Conservation (phyloP, 2,113 vertebrate genomes). For the Hemiprocne comata region DNA sequence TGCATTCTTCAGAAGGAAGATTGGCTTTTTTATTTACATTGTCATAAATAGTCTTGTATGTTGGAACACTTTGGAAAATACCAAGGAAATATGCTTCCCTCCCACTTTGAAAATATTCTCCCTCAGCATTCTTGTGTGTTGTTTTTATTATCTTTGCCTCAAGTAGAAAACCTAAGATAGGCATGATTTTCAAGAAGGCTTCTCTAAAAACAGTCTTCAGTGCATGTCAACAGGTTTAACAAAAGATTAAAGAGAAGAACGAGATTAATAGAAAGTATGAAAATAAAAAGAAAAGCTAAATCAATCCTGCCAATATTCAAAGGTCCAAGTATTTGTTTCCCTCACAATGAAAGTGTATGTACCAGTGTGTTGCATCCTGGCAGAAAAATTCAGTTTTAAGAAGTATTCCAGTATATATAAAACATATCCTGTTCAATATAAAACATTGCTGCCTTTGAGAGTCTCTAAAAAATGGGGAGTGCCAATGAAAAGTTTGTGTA, state of each 20-base stretch:
- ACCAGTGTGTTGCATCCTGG: not conserved
- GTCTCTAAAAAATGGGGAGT: not conserved
- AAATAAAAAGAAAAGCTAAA: not conserved
- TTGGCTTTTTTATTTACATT: slow-evolving; percentile 61
- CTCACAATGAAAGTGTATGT: not conserved
- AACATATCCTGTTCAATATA: not conserved
- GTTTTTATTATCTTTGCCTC: slow-evolving; percentile 2
- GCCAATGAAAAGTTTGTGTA: not conserved
- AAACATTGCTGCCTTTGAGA: not conserved
- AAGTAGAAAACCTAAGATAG: slow-evolving; percentile 15
- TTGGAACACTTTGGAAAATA: slow-evolving; percentile 40
- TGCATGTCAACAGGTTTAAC: slow-evolving; percentile 10
- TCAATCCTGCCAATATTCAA: not conserved
- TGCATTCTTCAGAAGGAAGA: slow-evolving; percentile 54
- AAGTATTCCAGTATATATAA: not conserved
- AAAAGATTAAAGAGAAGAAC: not conserved
- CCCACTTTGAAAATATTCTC: not conserved
- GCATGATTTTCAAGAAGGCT: not conserved
- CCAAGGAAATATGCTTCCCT: slow-evolving; percentile 39
- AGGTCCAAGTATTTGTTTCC: not conserved
- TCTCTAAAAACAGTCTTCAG: not conserved
- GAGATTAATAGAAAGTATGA: not conserved
- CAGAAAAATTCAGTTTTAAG: not conserved
- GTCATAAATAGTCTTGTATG: slow-evolving; percentile 18
- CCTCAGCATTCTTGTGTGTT: not conserved